Conservation (phyloP, 2,888 invertebrate genomes). For the Macropis europaea region DNA sequence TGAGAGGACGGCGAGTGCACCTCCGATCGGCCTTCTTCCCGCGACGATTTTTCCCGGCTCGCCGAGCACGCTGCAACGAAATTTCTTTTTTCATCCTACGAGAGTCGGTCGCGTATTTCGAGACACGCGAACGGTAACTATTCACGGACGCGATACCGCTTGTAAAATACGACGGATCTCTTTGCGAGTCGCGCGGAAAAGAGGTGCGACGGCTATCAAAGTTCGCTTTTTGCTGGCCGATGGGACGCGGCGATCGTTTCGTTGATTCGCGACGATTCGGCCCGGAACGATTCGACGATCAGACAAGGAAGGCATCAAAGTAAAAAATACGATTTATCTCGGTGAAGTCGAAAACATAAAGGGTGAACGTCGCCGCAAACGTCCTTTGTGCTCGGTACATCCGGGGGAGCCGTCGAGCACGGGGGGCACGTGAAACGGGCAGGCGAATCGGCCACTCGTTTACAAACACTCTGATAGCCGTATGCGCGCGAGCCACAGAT, state of each 20-base stretch:
- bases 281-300: neutral
- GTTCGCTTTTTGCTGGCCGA: no score
- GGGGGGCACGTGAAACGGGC: constrained; percentile 60
- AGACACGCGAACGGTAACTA: neutral
- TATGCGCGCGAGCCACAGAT: constrained; percentile 10
- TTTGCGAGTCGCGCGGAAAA: no score
- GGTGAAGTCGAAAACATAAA: constrained; percentile 26
- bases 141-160: no score
- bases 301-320: neutral
- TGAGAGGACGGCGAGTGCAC: constrained; percentile 51
- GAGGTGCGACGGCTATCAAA: no score
- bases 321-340: constrained; percentile 17
- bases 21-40: constrained; percentile 61
- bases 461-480: constrained; percentile 45
- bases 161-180: no score
- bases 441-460: constrained; percentile 55
- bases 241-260: no score
- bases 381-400: constrained; percentile 53
- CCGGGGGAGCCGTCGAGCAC: constrained; percentile 51
- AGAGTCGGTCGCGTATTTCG: neutral
- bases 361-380: constrained; percentile 42
- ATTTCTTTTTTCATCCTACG: constrained; percentile 25
- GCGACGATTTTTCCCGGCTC: constrained; percentile 59
- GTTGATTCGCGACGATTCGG: no score
- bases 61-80: constrained; percentile 62